Base-by-base conservation (phyloP, 1,140 invertebrate genomes). In the Dryas iulia region DNA sequence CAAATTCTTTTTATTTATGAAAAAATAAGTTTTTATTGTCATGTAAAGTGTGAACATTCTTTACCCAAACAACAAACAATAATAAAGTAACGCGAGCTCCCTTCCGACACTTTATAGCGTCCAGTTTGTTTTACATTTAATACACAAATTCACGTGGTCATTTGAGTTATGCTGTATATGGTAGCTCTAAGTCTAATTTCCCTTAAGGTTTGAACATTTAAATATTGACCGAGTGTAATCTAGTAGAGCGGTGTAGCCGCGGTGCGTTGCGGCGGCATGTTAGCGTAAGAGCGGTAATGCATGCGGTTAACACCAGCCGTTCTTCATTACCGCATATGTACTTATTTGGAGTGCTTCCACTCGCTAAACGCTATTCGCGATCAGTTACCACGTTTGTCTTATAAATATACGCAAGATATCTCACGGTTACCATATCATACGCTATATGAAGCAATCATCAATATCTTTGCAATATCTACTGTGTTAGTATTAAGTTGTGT, bases 201-300 rank as follows among this genome's bases (percentile, higher is more conserved):
- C 39, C 59, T 71, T 67, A 63, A 62, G 65, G 77, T 74, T 71
- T 64, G 69, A 59, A 74, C 30, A 65, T 75, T 76, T 78, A 83
- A 89, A 88, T 89, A 89, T 90, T 90, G 88, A 90, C 84, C 81
- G 76, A 84, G 79, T 81, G 84, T 90, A 90, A 90, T 90, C 88
- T 87, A 67, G 78, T 76, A 61, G 77, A 56, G 58, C 39, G 53
- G 53, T 25, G 30, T 56, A 7, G 39, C n/a, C n/a, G n/a, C n/a
- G 25, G 24, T 57, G 54, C 58, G 24, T 21, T 57, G 66, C 74
- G 74, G 77, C 76, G 66, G 21, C 14, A 24, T 23, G 77, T 90
- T 90, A 90, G 88, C 88, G 80, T 69, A 53, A 63, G 35, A 24
- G 39, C 76, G 86, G 88, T 90, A 90, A 90, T 87, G 79, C 71